Evolutionary conservation across 2,797 vertebrate genomes (phyloP).

Genomic region (Melanotaenia trifasciata): DNA sequence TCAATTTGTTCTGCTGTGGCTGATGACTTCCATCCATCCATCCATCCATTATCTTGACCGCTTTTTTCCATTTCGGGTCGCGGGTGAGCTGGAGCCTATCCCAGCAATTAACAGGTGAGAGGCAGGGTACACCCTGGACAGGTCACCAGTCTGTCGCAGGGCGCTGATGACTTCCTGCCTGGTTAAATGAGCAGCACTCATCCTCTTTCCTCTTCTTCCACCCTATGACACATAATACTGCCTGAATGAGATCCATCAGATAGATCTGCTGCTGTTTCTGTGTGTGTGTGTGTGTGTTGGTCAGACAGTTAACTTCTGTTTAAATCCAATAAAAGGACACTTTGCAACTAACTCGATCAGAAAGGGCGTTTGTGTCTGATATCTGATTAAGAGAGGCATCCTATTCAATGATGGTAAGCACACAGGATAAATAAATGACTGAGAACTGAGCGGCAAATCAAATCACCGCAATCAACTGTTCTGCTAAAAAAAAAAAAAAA

Average conservation of each 20-base stretch:
- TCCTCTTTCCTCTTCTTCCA: conserved; percentile 39
- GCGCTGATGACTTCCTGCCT: conserved; percentile 59
- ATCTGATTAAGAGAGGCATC: conserved; percentile 72
- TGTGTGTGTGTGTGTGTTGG: conserved; percentile 7
- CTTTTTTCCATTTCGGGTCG: too few relatives aligned
- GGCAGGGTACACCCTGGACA: too few relatives aligned
- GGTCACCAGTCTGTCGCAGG: too few relatives aligned
- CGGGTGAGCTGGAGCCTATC: too few relatives aligned
- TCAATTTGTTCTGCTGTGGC: conserved; percentile 26
- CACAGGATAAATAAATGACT: conserved; percentile 73
- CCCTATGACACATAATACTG: conserved; percentile 64
- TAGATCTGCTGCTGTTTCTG: conserved; percentile 10
- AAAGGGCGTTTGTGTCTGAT: conserved; percentile 38
- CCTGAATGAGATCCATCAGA: conserved; percentile 43
- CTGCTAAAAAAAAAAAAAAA: conserved; percentile 25
- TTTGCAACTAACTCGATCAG: conserved; percentile 38
- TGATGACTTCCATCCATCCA: too few relatives aligned
- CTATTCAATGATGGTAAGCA: conserved; percentile 51
- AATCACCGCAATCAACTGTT: conserved; percentile 37
- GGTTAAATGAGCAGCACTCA: conserved; percentile 58
- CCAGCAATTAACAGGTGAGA: too few relatives aligned
- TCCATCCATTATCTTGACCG: too few relatives aligned
- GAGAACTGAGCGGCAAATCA: conserved; percentile 63
- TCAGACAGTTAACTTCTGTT: conserved; percentile 42
- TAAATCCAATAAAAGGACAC: conserved; percentile 65